These are phyloP conservation scores for Platalea minor DNA, from an alignment of 2,797 vertebrate species.

Conservation along the genomic window DNA sequence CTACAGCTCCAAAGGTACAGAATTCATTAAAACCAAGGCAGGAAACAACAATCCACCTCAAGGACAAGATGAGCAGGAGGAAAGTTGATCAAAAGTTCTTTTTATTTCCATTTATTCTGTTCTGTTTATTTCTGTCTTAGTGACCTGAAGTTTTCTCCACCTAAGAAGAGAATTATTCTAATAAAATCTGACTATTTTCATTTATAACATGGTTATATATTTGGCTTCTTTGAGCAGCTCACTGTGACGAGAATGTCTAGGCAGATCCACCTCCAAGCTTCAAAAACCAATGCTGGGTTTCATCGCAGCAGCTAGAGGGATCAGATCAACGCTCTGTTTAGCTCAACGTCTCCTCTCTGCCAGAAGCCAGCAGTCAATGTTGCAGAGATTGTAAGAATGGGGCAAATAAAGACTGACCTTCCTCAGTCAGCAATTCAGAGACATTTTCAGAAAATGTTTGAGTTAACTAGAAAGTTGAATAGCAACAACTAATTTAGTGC, in stretches of 20 bases:
- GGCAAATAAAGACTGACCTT: neutral
- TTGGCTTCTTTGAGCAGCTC: neutral
- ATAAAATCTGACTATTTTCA: neutral
- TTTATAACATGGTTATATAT: neutral
- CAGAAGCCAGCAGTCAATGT: neutral
- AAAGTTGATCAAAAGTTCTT: neutral
- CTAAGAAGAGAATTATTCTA: neutral
- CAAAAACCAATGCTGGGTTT: neutral
- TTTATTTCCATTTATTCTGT: neutral
- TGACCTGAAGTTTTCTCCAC: neutral
- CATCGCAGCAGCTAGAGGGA: neutral
- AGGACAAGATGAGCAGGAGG: neutral
- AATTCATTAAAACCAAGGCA: neutral
- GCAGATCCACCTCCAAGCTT: neutral
- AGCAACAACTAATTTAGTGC: neutral
- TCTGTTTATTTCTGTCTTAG: neutral
- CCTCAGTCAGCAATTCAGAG: neutral
- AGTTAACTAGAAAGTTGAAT: neutral
- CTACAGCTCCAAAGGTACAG: neutral
- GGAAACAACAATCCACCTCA: neutral
- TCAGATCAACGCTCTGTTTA: neutral
- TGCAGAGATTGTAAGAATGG: neutral
- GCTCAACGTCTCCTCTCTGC: neutral
- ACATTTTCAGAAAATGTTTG: neutral
- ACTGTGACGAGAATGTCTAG: neutral